Conservation (phyloP, 2,113 vertebrate species). For the Otolemur garnettii region DNA sequence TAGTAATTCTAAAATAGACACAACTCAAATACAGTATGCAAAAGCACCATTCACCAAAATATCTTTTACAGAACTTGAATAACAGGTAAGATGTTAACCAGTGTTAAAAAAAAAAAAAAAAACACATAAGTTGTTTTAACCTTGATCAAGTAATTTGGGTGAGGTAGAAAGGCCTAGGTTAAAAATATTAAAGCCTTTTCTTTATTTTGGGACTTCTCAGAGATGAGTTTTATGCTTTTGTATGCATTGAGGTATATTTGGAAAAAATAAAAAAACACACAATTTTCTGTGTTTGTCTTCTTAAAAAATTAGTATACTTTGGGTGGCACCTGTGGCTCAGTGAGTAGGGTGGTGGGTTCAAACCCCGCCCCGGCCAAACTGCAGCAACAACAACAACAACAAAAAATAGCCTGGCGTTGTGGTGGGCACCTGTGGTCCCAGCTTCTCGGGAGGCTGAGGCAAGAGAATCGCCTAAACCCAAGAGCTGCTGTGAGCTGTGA, state of each 20-base stretch:
- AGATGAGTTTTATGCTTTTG: slow-evolving; percentile 29
- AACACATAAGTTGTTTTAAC: background rate
- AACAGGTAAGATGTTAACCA: background rate
- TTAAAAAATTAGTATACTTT: slow-evolving; percentile 20
- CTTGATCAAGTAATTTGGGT: background rate
- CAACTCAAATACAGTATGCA: background rate
- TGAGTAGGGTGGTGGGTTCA: no score
- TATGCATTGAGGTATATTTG: background rate
- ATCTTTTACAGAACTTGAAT: background rate
- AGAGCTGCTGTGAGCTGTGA: no score
- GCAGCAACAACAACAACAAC: no score
- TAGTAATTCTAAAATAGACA: slow-evolving; percentile 11
- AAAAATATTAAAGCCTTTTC: background rate
- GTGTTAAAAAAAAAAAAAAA: background rate
- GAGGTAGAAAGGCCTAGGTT: background rate
- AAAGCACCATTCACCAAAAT: slow-evolving; percentile 35
- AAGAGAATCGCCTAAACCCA: no score
- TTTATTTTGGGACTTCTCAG: background rate
- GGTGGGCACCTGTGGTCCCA: no score
- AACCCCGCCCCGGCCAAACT: no score
- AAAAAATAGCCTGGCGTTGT: no score
- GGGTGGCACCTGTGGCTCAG: no score
- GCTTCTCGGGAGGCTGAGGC: no score
- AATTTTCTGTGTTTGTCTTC: slow-evolving; percentile 8
- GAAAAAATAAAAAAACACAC: background rate